Percentiles rank a stretch among this genome's conserved stretches.
Conservation (phyloP, 1,140 invertebrate species). For the Leptinotarsa lineolata region DNA sequence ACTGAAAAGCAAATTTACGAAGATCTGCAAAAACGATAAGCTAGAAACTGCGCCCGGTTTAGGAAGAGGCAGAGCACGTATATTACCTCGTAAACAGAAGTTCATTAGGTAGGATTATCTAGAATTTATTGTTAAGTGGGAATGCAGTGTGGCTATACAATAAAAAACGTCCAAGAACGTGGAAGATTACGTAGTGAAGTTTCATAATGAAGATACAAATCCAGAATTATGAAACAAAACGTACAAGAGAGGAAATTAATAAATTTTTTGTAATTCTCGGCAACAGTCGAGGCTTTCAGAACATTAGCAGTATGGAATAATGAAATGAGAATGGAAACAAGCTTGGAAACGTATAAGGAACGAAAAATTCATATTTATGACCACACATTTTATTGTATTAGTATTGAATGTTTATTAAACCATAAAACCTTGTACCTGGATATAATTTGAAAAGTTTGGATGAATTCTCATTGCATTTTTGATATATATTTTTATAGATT, state of each 20-base stretch:
- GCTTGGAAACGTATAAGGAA: too few relatives aligned
- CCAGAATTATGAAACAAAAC: conserved; percentile 6
- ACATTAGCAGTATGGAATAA: too few relatives aligned
- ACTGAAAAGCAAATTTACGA: neutral
- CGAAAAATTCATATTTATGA: too few relatives aligned
- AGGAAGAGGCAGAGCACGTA: neutral
- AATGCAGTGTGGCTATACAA: neutral
- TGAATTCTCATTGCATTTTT: too few relatives aligned
- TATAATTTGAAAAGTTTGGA: too few relatives aligned
- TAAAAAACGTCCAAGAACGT: neutral
- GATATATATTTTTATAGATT: too few relatives aligned
- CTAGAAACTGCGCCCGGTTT: neutral
- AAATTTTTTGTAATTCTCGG: too few relatives aligned
- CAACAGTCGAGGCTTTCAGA: too few relatives aligned
- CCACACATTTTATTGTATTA: too few relatives aligned
- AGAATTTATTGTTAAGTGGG: conserved; percentile 7
- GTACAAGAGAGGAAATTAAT: neutral
- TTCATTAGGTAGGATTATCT: conserved; percentile 1
- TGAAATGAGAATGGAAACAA: too few relatives aligned
- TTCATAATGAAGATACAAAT: neutral
- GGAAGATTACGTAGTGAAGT: neutral
- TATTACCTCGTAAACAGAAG: conserved; percentile 3
- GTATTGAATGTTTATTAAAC: too few relatives aligned
- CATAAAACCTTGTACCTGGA: too few relatives aligned
- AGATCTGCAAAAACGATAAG: neutral